Conservation (phyloP, 2,888 invertebrate species). For the Beris morrisii region DNA sequence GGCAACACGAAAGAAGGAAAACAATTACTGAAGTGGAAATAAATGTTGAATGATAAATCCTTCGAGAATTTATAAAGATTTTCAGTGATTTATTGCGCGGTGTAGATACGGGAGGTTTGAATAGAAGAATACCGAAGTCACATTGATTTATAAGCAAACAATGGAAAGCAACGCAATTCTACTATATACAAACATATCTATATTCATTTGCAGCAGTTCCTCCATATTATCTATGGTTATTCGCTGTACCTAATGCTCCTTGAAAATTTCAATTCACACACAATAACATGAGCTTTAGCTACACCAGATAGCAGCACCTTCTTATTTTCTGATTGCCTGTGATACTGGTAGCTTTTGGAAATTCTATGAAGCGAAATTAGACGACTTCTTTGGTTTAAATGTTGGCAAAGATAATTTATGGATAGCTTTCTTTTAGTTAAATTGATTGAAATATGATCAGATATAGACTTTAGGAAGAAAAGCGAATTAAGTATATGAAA, state of each 20-base stretch:
- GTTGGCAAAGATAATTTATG: no score
- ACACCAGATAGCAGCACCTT: no score
- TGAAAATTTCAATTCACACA: constrained; percentile 6
- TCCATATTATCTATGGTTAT: background rate
- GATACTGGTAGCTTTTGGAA: no score
- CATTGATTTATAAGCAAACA: constrained; percentile 31
- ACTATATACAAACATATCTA: background rate
- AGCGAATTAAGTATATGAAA: no score
- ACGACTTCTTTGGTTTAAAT: no score
- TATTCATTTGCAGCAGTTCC: constrained; percentile 5
- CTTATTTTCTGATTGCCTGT: no score
- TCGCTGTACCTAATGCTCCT: constrained; percentile 13
- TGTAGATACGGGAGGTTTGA: constrained; percentile 22
- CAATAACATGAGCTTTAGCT: background rate
- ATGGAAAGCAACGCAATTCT: constrained; percentile 14
- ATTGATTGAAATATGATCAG: no score
- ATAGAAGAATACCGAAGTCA: constrained; percentile 28
- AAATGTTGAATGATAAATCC: constrained; percentile 35
- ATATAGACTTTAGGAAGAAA: no score
- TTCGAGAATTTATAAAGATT: constrained; percentile 34
- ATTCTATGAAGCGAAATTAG: no score
- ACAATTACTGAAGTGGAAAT: constrained; percentile 35
- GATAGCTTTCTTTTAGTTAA: no score
- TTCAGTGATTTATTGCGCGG: constrained; percentile 33
- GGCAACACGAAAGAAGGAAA: constrained; percentile 25